Percentiles rank a stretch among this genome's conserved stretches.
Evolutionary conservation across 2,113 vertebrate species (phyloP).

Genomic region (Turdus rufiventris): DNA sequence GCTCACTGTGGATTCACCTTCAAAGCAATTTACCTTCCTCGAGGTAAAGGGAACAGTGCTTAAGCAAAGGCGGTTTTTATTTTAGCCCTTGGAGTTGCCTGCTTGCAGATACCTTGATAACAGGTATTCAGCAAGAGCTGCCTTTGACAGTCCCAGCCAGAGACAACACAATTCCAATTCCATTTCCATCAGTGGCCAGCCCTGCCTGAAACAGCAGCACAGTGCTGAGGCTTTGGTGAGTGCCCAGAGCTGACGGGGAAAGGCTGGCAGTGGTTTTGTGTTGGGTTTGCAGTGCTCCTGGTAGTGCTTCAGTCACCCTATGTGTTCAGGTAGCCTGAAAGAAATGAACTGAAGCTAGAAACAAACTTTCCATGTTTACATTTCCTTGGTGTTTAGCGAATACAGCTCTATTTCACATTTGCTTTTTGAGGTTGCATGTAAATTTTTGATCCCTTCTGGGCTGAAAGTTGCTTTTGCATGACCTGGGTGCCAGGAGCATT

Average conservation of each 20-base stretch:
- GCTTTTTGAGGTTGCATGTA: background rate
- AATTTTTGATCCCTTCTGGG: background rate
- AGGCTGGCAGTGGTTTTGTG: background rate
- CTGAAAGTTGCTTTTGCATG: background rate
- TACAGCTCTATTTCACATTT: background rate
- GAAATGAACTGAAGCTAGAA: background rate
- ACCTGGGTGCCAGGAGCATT: background rate
- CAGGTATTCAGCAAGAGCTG: background rate
- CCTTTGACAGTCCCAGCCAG: background rate
- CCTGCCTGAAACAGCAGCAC: background rate
- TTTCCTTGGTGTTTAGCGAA: background rate
- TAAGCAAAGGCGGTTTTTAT: background rate
- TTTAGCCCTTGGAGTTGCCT: background rate
- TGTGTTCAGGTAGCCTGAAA: background rate
- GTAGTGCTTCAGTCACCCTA: background rate
- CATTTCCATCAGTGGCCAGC: background rate
- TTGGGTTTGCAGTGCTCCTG: background rate
- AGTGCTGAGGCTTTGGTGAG: background rate
- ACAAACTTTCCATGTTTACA: background rate
- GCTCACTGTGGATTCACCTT: background rate
- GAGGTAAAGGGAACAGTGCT: background rate
- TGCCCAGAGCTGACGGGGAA: background rate
- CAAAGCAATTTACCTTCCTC: background rate
- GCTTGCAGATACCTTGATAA: background rate
- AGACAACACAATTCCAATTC: background rate